Base-by-base conservation (phyloP, 2,888 invertebrate genomes). In the Apamea anceps region DNA sequence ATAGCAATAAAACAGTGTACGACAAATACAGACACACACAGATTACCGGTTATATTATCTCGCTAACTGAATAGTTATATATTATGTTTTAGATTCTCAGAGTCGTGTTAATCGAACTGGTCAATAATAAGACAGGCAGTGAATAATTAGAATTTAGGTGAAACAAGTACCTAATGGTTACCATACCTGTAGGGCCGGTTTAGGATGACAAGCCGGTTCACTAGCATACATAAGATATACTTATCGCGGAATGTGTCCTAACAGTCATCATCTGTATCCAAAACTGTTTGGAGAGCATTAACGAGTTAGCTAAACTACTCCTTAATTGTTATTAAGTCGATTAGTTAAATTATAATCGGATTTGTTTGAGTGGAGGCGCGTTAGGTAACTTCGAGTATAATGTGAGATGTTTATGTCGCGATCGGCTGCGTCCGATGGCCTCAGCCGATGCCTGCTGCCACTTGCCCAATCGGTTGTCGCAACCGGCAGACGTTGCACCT, bases 381-480 rank as follows among this genome's bases (percentile, higher is more conserved):
- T 96, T 95, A 95, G 95, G 96, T 96, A 96, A 96, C 90, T 82
- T 88, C 88, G 91, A 92, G 91, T 93, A 94, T 95, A 95, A 95
- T 94, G 94, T 95, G 94, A 94, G 95, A 95, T 96, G 95, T 95
- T 94, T 95, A 94, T 94, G 94, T 95, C 92, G 94, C 94, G 94
- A 94, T 94, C 93, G 94, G 91, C 92, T 92, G 92, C 93, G 92
- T 95, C 93, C 94, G 96, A 94, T 94, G 96, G 96, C 96, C 96
- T 95, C 95, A 93, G 92, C 89, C 92, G 89, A 92, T 90, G 92
- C 91, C 93, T 92, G 91, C 92, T 92, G 93, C 91, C 90, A 92
- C 95, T 96, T 96, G 94, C 96, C 95, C 96, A 96, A 96, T 95
- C 92, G 89, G 86, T 93, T 96, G 96, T 95, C 96, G 96, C 96